Percentiles rank a stretch among this genome's conserved stretches.
These are phyloP conservation scores for Marisa cornuarietis DNA, from an alignment of 1,140 invertebrate genomes.

Conservation along the genomic window DNA sequence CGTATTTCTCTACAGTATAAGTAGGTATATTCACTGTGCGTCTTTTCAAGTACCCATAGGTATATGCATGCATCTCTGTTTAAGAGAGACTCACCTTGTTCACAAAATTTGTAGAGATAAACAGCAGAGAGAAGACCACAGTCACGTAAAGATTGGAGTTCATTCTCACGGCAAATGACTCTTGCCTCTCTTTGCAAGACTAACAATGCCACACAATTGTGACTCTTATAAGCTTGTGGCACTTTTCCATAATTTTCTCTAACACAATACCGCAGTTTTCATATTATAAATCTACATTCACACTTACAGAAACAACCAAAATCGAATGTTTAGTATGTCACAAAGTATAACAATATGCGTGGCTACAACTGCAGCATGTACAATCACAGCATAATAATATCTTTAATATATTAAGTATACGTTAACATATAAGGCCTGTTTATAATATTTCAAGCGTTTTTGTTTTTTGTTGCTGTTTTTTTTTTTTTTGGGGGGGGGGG, in stretches of 20 bases:
- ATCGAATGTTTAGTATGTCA: no score
- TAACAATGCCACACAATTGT: neutral
- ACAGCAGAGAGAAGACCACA: slow-evolving; percentile 24
- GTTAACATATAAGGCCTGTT: no score
- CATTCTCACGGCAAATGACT: neutral
- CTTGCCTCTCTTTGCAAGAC: neutral
- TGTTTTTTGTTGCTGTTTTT: no score
- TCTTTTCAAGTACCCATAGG: neutral
- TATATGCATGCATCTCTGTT: neutral
- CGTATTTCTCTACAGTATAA: neutral
- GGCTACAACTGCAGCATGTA: no score
- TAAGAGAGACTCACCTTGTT: slow-evolving; percentile 35
- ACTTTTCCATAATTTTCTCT: neutral
- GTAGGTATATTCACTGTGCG: neutral
- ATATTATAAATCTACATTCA: neutral
- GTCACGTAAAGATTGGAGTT: neutral
- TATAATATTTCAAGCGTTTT: no score
- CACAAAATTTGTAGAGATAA: slow-evolving; percentile 43
- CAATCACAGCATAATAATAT: no score
- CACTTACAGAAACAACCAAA: no score
- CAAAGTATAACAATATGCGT: no score
- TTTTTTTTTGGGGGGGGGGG: no score
- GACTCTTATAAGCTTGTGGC: neutral
- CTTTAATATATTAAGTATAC: no score
- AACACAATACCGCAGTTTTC: neutral